Conservation (phyloP, 2,113 vertebrate genomes). For the Dissostichus mawsoni region DNA sequence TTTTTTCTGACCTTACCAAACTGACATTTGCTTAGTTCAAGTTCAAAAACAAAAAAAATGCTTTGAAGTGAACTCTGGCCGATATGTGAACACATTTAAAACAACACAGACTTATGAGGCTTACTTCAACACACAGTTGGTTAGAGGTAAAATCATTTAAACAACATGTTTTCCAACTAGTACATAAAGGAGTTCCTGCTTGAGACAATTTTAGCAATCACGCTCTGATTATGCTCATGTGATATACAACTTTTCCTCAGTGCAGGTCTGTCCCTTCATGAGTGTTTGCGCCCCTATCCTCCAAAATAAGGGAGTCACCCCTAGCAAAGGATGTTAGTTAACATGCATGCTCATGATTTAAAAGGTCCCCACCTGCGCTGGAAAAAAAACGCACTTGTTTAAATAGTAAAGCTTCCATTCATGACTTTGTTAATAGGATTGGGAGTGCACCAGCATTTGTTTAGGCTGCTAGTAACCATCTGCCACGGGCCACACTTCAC, state of each 20-base stretch:
- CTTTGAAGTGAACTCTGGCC: constrained; percentile 22
- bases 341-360: constrained; percentile 35
- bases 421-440: constrained; percentile 58
- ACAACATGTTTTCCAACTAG: constrained; percentile 37
- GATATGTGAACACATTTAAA: constrained; percentile 16
- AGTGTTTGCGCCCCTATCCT: neutral
- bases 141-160: constrained; percentile 29
- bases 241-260: neutral
- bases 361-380: constrained; percentile 47
- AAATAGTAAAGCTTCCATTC: constrained; percentile 45
- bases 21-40: neutral
- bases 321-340: constrained; percentile 34
- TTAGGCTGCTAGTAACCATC: constrained; percentile 48
- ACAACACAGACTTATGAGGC: constrained; percentile 5
- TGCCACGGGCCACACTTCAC: constrained; percentile 50
- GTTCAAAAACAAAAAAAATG: neutral
- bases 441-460: constrained; percentile 46
- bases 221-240: constrained; percentile 13
- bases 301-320: constrained; percentile 29
- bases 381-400: constrained; percentile 26
- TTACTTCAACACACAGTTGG: constrained; percentile 19
- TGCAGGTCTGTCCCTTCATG: constrained; percentile 22
- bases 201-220: neutral
- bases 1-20: neutral
- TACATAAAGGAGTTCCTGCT: neutral